Base-by-base conservation (phyloP, 2,797 vertebrate genomes). In the Hydrocynus forskahlii region DNA sequence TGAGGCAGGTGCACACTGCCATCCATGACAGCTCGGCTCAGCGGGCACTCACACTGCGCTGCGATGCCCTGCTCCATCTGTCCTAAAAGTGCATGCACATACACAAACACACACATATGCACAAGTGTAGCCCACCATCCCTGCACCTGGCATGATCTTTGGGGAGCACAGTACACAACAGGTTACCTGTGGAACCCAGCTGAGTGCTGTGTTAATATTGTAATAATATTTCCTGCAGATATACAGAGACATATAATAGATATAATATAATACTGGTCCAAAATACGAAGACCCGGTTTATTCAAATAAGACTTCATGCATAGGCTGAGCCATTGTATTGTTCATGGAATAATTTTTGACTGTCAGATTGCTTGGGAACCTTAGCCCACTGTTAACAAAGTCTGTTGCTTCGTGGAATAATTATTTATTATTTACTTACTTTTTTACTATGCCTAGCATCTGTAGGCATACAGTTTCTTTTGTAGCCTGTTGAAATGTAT, bases 11-110 rank as follows among this genome's bases (percentile, higher is more conserved):
- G 69, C 73, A 63, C 54, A 23, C 5, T 13, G 63, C 75, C 81
- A 63, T 86, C 66, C 72, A 76, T 85, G 81, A 84, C 83, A 71
- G 81, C 80, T 81, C 77, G 43, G 48, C 84, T 75, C 86, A 55
- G 81, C 43, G 67, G 76, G 79, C 79, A 50, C 77, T 82, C 81
- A 66, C n/a, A 80, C 86, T 83, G 79, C 68, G 80, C 67, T 69
- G 70, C 21, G 70, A 83, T 73, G 80, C 76, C 83, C 84, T 84
- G 79, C 73, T 75, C 88, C 86, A 86, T 86, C 82, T 88, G 87
- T 82, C 85, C 59, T 40, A 72, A 60, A 40, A 69, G 59, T 66
- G 40, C 29, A 59, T 54, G 59, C 17, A 13, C 63, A 14, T 62
- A 76, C 72, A 71, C 73, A 80, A 29, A 43, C 74, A 69, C 57